phyloP scores from a whole-genome alignment of 2,888 invertebrate species.

The Atrina japonica region DNA sequence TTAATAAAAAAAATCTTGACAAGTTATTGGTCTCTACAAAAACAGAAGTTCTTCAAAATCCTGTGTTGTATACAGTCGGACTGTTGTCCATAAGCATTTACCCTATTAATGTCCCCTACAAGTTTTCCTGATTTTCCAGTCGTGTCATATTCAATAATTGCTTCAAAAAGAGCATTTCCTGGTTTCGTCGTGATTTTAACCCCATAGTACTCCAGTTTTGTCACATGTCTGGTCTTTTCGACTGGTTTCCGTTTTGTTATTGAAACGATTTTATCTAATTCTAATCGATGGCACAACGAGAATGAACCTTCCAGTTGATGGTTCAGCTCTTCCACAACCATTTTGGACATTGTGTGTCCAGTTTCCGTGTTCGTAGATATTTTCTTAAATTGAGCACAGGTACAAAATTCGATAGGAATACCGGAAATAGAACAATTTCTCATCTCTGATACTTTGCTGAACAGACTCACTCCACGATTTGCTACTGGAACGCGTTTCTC shows the following conservation, averaged over 20 bases:
- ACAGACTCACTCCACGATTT: constrained; percentile 84
- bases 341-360: neutral
- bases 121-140: constrained; percentile 75
- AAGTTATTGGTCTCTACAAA: constrained; percentile 64
- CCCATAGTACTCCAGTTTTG: neutral
- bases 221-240: neutral
- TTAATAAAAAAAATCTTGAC: neutral
- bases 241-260: too few species aligned
- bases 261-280: neutral
- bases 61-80: constrained; percentile 77
- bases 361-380: neutral
- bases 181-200: constrained; percentile 84
- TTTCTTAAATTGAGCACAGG: constrained; percentile 87
- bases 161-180: constrained; percentile 89
- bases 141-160: constrained; percentile 84
- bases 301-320: neutral
- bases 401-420: constrained; percentile 93
- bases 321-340: neutral
- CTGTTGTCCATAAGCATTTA: constrained; percentile 80
- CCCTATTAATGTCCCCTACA: constrained; percentile 85
- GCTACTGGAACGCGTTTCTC: neutral
- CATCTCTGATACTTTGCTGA: constrained; percentile 86
- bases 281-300: neutral
- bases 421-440: constrained; percentile 89
- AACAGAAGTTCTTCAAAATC: constrained; percentile 79